phyloP scores from a whole-genome alignment of 2,113 vertebrate genomes.

The Lagopus leucura region DNA sequence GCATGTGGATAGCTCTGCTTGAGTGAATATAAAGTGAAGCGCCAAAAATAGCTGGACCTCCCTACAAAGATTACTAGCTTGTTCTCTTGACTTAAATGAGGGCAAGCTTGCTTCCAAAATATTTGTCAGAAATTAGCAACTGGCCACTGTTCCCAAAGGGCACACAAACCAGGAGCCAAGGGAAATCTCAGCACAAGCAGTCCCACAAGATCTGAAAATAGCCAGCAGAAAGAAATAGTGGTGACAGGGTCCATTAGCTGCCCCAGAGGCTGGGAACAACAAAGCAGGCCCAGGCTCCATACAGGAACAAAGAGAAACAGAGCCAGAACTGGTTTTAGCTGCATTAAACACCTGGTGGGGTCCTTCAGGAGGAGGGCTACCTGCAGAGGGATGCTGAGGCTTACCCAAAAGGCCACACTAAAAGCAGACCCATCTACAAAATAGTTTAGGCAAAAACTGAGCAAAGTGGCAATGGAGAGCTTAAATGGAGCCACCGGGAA shows the following conservation, averaged over 20 bases:
- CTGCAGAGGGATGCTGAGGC: rapidly evolving
- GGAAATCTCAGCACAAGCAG: not conserved
- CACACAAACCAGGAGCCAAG: not conserved
- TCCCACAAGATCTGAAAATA: not conserved
- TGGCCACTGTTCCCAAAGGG: not conserved
- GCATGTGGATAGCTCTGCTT: not conserved
- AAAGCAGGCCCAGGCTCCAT: not conserved
- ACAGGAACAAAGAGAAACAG: not conserved
- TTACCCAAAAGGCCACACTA: not conserved
- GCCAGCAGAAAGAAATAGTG: not conserved
- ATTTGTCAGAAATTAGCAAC: not conserved
- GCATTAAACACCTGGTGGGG: not conserved
- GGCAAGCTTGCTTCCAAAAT: not conserved
- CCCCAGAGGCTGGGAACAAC: not conserved
- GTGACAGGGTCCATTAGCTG: not conserved
- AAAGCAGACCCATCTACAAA: not conserved
- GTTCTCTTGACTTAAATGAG: not conserved
- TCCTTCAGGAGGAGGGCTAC: not conserved
- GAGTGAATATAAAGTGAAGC: not conserved
- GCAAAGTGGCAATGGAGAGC: not conserved
- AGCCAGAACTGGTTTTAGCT: not conserved
- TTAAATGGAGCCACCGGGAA: not conserved
- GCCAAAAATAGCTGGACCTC: not conserved
- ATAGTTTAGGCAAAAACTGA: not conserved
- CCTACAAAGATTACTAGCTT: not conserved